Percentiles rank a stretch among this genome's conserved stretches.
Evolutionary conservation across 2,113 vertebrate species (phyloP).

Genomic region (Triplophysa tibetana): DNA sequence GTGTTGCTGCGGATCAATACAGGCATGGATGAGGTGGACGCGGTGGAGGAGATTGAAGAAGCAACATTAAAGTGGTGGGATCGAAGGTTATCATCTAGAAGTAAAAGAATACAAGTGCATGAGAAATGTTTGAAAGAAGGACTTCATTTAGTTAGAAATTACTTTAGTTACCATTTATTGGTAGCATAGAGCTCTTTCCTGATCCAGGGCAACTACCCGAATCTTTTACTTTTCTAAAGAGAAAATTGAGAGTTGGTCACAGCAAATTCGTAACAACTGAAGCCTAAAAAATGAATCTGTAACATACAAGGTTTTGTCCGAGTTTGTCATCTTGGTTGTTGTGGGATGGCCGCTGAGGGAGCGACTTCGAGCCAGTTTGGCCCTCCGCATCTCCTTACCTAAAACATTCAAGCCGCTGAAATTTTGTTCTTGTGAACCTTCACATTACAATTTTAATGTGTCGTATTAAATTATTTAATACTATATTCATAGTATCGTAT

Average conservation of each 20-base stretch:
- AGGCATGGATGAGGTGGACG: constrained; percentile 70
- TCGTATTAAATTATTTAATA: not conserved
- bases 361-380: constrained; percentile 89
- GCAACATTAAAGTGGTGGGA: constrained; percentile 71
- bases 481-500: not conserved
- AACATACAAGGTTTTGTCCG: constrained; percentile 85
- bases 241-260: not conserved
- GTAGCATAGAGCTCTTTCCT: constrained; percentile 56
- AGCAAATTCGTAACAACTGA: no score
- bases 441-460: not conserved
- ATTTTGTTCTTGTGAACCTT: not conserved
- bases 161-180: constrained; percentile 56
- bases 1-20: constrained; percentile 79
- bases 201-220: constrained; percentile 57
- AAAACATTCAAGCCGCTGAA: constrained; percentile 21
- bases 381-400: constrained; percentile 92
- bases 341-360: constrained; percentile 90
- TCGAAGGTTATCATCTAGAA: constrained; percentile 83
- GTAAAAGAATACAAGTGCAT: not conserved
- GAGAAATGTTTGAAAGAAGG: not conserved
- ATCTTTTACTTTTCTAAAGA: constrained; percentile 59
- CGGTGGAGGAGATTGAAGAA: constrained; percentile 69
- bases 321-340: constrained; percentile 81
- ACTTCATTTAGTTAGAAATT: not conserved
- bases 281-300: constrained; percentile 27